phyloP scores from a whole-genome alignment of 2,113 vertebrate species.

The Gyps fulvus region DNA sequence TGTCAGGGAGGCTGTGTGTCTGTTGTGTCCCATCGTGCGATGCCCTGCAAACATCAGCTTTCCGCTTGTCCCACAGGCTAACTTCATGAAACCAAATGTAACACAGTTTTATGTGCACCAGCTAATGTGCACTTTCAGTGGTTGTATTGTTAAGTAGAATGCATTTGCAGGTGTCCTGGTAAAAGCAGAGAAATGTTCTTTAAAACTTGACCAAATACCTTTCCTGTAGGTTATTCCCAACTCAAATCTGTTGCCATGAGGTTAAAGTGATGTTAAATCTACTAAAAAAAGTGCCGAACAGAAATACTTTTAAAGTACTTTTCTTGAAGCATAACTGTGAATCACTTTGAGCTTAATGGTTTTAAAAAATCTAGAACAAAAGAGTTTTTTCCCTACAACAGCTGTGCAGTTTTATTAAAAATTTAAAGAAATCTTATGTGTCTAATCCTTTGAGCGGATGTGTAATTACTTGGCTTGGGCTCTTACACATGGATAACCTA shows the following conservation, averaged over 20 bases:
- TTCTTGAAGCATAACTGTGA: slow-evolving; percentile 49
- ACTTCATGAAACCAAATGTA: not conserved
- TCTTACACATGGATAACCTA: slow-evolving; percentile 69
- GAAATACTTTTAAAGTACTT: slow-evolving; percentile 56
- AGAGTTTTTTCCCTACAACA: slow-evolving; percentile 68
- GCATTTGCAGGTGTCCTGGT: not conserved
- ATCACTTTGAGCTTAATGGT: slow-evolving; percentile 62
- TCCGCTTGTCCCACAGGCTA: not conserved
- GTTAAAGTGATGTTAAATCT: slow-evolving; percentile 32
- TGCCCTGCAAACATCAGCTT: accelerated
- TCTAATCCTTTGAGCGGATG: slow-evolving; percentile 72
- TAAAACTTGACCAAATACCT: not conserved
- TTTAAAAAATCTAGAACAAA: slow-evolving; percentile 69
- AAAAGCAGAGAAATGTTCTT: not conserved
- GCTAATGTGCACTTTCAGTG: accelerated
- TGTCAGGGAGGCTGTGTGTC: not conserved
- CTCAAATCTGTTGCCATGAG: not conserved
- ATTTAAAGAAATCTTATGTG: slow-evolving; percentile 75
- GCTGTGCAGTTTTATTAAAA: slow-evolving; percentile 77
- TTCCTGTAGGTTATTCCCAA: slow-evolving; percentile 16
- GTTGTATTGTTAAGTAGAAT: not conserved
- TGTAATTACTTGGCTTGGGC: slow-evolving; percentile 71
- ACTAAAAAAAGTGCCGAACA: slow-evolving; percentile 26
- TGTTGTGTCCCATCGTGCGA: accelerated
- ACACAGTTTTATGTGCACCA: accelerated